Evolutionary conservation across 2,888 invertebrate genomes (phyloP).

Genomic region (Toxonevra muliebris): DNA sequence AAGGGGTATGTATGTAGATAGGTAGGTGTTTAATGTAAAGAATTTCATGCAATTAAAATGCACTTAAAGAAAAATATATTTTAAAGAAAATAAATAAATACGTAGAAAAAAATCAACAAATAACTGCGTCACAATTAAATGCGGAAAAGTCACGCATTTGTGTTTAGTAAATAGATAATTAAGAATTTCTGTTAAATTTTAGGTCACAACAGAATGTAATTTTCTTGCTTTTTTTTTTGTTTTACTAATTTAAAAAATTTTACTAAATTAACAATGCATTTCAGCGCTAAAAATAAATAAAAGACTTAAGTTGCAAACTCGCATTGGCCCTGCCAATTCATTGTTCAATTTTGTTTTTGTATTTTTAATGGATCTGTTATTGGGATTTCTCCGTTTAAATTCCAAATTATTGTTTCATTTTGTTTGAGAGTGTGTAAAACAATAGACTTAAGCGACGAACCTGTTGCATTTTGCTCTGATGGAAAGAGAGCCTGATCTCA

Average conservation of each 20-base stretch:
- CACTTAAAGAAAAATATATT: not conserved
- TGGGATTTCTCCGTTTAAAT: not conserved
- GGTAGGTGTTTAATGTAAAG: not conserved
- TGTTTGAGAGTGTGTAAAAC: conserved; percentile 18
- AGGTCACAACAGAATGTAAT: too few species aligned
- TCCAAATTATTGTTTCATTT: not conserved
- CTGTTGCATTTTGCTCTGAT: not conserved
- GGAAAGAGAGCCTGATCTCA: not conserved
- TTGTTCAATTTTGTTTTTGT: conserved; percentile 1
- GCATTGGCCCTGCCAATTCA: too few species aligned
- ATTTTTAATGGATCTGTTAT: conserved; percentile 13
- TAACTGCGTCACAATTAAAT: not conserved
- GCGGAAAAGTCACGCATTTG: not conserved
- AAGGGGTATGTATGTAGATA: not conserved
- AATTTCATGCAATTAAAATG: conserved; percentile 4
- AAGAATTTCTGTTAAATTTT: too few species aligned
- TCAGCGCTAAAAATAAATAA: too few species aligned
- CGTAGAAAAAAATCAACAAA: not conserved
- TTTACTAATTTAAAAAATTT: too few species aligned
- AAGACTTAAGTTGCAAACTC: too few species aligned
- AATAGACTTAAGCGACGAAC: conserved; percentile 33
- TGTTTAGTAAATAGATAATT: too few species aligned
- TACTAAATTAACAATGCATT: too few species aligned
- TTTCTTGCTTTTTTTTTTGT: too few species aligned
- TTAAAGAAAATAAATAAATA: too few species aligned